These are phyloP conservation scores for Panurus biarmicus DNA, from an alignment of 2,113 vertebrate genomes.

Conservation along the genomic window DNA sequence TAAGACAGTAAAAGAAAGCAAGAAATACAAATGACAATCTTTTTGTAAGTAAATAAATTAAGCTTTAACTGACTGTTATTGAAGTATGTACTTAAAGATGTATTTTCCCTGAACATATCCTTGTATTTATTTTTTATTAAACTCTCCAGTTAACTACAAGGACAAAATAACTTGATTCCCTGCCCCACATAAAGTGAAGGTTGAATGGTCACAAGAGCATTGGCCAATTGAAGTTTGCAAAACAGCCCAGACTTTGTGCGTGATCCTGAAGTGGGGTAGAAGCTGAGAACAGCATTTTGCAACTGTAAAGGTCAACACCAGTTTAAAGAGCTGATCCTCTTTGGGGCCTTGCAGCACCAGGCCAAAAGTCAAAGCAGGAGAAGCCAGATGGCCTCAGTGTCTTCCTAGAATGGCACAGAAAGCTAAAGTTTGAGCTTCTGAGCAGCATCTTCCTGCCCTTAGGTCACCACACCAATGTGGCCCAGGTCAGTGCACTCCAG, in stretches of 20 bases:
- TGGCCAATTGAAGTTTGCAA: not conserved
- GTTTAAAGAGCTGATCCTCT: not conserved
- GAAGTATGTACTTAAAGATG: not conserved
- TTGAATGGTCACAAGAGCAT: not conserved
- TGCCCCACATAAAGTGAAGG: not conserved
- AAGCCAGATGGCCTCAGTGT: rapidly evolving
- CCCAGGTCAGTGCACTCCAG: rapidly evolving
- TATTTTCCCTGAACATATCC: not conserved
- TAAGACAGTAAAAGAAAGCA: not conserved
- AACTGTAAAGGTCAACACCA: not conserved
- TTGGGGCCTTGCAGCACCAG: not conserved
- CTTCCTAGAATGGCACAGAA: not conserved
- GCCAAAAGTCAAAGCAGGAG: not conserved
- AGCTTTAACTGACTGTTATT: not conserved
- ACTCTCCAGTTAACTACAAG: not conserved
- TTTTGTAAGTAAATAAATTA: not conserved
- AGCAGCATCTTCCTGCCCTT: not conserved
- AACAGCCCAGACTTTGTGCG: not conserved
- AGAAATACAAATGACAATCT: not conserved
- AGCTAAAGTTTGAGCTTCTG: not conserved
- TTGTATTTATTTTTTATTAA: not conserved
- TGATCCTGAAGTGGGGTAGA: not conserved
- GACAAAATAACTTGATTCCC: not conserved
- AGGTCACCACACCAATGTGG: rapidly evolving
- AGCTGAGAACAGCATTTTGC: not conserved